phyloP scores from a whole-genome alignment of 2,113 vertebrate species.

The Festucalex cinctus region DNA sequence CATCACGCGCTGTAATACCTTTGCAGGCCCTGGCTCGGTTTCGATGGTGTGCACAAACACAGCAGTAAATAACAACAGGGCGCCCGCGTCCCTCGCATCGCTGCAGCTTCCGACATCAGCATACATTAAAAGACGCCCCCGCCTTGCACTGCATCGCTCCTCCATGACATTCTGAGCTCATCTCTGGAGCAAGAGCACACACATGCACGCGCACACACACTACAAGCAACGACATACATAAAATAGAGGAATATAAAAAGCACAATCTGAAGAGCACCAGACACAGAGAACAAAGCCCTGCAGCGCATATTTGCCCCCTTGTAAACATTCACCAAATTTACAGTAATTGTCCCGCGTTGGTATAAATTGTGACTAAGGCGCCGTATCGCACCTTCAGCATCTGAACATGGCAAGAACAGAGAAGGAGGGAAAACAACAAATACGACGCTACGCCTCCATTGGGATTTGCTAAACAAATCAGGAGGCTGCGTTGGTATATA shows the following conservation, averaged over 20 bases:
- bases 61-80: constrained; percentile 99
- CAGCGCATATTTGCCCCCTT: constrained; percentile 71
- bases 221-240: constrained; percentile 30
- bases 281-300: constrained; percentile 71
- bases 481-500: constrained; percentile 26
- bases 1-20: constrained; percentile 97
- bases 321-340: constrained; percentile 77
- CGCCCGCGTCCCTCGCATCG: constrained; percentile 80
- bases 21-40: constrained; percentile 86
- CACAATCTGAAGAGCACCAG: constrained; percentile 59
- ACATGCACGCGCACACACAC: constrained; percentile 18
- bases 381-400: constrained; percentile 64
- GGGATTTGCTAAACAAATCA: constrained; percentile 69
- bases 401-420: constrained; percentile 53
- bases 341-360: constrained; percentile 75
- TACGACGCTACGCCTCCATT: constrained; percentile 57
- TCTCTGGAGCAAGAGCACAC: constrained; percentile 28
- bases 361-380: constrained; percentile 73
- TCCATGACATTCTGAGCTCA: constrained; percentile 72
- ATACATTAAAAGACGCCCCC: constrained; percentile 92
- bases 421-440: constrained; percentile 64
- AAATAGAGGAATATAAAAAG: constrained; percentile 57
- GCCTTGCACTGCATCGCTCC: constrained; percentile 67
- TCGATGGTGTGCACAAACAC: constrained; percentile 90
- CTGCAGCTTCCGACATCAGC: constrained; percentile 82